Conservation (phyloP, 2,888 invertebrate genomes). For the Cerastoderma edule region DNA sequence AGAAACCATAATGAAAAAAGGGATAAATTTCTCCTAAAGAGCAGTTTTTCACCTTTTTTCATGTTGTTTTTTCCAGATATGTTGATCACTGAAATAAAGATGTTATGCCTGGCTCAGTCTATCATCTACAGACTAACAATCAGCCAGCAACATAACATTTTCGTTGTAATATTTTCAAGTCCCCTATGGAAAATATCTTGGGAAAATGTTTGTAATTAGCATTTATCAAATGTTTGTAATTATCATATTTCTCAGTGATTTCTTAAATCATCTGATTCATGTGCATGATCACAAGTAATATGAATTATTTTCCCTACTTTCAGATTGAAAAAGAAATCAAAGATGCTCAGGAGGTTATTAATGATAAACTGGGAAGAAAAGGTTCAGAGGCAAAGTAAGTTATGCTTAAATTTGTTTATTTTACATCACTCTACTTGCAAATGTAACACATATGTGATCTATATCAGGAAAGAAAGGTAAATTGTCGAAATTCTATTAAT, state of each 20-base stretch:
- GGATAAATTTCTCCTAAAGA: too few species aligned
- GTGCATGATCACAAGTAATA: neutral
- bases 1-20: too few species aligned
- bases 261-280: neutral
- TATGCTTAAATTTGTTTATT: too few species aligned
- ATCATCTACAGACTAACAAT: too few species aligned
- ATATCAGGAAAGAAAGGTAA: too few species aligned
- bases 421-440: too few species aligned
- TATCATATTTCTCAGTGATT: neutral
- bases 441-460: too few species aligned
- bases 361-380: constrained; percentile 60
- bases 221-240: neutral
- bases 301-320: neutral
- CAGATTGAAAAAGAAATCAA: constrained; percentile 64
- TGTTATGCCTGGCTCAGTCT: too few species aligned
- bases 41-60: too few species aligned
- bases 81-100: too few species aligned
- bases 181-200: neutral
- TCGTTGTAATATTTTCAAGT: neutral
- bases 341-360: constrained; percentile 59
- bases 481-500: too few species aligned
- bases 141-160: neutral
- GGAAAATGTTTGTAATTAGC: neutral
- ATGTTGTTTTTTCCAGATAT: too few species aligned
- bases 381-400: constrained; percentile 36